A percentile compares a stretch with the other conserved stretches of the same genome.
Evolutionary conservation across 2,797 vertebrate species (phyloP).

Genomic region (Simalia tracyae): DNA sequence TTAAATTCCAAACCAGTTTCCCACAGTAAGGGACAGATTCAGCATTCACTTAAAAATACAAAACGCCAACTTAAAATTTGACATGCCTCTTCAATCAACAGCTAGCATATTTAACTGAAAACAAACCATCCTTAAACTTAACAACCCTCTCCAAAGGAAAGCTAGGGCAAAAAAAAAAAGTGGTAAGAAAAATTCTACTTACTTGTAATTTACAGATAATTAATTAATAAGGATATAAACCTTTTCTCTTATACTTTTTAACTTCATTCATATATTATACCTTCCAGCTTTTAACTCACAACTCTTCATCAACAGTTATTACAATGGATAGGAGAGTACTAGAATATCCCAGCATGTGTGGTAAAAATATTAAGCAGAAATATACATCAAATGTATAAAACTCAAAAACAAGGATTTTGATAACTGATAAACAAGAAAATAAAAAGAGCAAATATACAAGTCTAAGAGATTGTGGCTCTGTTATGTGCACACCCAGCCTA

Average conservation of each 20-base stretch:
- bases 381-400: not conserved
- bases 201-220: no score
- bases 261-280: not conserved
- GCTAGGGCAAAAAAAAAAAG: no score
- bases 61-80: no score
- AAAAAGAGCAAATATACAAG: not conserved
- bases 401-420: not conserved
- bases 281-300: not conserved
- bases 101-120: no score
- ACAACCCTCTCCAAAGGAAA: no score
- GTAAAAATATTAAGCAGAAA: not conserved
- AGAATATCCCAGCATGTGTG: not conserved
- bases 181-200: no score
- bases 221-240: not conserved
- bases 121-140: no score
- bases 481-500: no score
- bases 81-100: no score
- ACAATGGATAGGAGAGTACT: not conserved
- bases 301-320: not conserved
- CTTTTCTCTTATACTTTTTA: not conserved
- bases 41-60: no score
- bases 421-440: not conserved
- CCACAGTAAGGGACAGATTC: not conserved
- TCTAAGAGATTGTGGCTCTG: no score
- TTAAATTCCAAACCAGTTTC: not conserved